These are phyloP conservation scores for Eclectus roratus DNA, from an alignment of 2,113 vertebrate species.

Conservation along the genomic window DNA sequence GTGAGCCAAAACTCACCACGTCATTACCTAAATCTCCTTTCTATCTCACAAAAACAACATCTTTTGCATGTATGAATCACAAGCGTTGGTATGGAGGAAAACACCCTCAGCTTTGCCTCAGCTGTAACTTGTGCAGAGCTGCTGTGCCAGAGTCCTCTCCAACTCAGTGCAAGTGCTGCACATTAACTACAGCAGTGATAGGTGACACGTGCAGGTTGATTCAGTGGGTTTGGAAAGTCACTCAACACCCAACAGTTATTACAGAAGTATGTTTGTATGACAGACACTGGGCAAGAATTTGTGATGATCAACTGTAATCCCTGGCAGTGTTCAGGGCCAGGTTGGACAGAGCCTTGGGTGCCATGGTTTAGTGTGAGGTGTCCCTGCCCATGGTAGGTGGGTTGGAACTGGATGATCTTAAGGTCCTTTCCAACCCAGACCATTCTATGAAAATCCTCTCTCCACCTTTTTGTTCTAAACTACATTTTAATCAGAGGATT, in stretches of 20 bases:
- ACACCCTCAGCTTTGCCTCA: not conserved
- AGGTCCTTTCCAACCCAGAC: not conserved
- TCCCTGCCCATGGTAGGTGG: not conserved
- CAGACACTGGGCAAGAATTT: not conserved
- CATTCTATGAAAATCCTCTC: not conserved
- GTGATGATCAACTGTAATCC: not conserved
- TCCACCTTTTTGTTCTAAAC: not conserved
- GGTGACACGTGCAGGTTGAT: fast-evolving
- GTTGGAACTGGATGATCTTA: not conserved
- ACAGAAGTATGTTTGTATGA: not conserved
- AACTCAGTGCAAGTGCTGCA: not conserved
- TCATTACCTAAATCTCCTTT: not conserved
- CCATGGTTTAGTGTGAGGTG: fast-evolving
- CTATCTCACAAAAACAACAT: not conserved
- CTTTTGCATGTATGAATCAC: not conserved
- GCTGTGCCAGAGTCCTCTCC: not conserved
- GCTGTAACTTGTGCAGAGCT: not conserved
- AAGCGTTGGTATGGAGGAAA: not conserved
- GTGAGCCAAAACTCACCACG: not conserved
- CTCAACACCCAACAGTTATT: not conserved
- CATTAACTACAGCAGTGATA: not conserved
- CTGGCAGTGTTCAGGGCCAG: not conserved
- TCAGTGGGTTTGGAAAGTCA: not conserved
- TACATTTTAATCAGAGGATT: not conserved
- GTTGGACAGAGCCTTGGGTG: not conserved